A percentile compares a stretch with the other conserved stretches of the same genome.
phyloP scores from a whole-genome alignment of 2,113 vertebrate genomes.

The Camelus bactrianus region DNA sequence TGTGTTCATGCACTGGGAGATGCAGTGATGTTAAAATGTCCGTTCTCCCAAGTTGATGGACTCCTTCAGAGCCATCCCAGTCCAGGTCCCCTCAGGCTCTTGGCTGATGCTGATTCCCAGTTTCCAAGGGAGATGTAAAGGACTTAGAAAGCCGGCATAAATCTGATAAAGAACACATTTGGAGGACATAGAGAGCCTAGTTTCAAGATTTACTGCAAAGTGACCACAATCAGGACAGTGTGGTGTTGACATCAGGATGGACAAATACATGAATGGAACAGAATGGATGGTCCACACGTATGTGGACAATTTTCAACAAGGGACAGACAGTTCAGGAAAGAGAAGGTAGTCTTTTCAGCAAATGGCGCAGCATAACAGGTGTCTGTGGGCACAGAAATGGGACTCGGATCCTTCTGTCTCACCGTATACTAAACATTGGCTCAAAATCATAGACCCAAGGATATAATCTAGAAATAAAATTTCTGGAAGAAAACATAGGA shows the following conservation, averaged over 20 bases:
- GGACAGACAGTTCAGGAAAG: not conserved
- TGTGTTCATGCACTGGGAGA: not conserved
- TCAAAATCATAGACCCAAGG: not conserved
- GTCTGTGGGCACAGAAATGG: not conserved
- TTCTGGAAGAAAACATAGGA: not conserved
- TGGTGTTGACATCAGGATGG: not conserved
- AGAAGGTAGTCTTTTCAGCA: not conserved
- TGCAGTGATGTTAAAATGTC: not conserved
- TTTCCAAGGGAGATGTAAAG: not conserved
- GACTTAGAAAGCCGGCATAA: too few relatives aligned
- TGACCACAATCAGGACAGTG: too few relatives aligned
- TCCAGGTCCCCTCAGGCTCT: not conserved
- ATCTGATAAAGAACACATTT: not conserved
- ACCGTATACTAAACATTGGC: not conserved
- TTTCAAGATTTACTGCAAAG: not conserved
- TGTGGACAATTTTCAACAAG: accelerated
- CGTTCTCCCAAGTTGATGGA: not conserved
- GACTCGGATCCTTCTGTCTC: not conserved
- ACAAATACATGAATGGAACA: too few relatives aligned
- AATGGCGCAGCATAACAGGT: not conserved
- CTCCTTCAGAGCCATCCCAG: not conserved
- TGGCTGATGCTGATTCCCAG: not conserved
- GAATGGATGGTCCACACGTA: not conserved
- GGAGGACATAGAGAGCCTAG: not conserved
- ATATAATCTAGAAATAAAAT: not conserved